These are phyloP conservation scores for Nemotelus pantherinus DNA, from an alignment of 2,888 invertebrate species.

Conservation along the genomic window DNA sequence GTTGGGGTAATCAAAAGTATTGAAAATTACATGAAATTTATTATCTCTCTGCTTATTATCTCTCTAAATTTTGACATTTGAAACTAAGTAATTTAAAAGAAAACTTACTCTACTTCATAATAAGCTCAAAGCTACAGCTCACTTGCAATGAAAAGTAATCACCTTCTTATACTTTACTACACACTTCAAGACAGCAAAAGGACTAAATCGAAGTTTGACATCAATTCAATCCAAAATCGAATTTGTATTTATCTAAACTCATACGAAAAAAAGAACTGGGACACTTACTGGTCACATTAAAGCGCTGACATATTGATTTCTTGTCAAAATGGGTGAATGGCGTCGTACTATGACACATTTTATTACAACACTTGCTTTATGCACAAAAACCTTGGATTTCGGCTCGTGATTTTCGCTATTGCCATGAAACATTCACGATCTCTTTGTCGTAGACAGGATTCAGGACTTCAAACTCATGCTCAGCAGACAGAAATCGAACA, in stretches of 20 bases:
- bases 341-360: constrained; percentile 1
- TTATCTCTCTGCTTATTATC: no score
- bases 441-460: constrained; percentile 18
- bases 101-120: no score
- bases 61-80: no score
- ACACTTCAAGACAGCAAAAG: no score
- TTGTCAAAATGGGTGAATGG: not conserved
- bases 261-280: not conserved
- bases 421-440: constrained; percentile 9
- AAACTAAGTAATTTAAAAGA: no score
- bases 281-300: not conserved
- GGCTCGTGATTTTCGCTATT: not conserved
- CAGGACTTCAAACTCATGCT: not conserved
- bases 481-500: not conserved
- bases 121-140: no score
- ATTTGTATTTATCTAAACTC: not conserved
- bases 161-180: no score
- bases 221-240: not conserved
- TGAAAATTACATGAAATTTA: no score
- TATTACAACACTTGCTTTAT: not conserved
- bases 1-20: no score
- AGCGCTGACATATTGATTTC: constrained; percentile 14
- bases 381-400: not conserved
- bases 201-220: not conserved
- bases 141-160: no score